Base-by-base conservation (phyloP, 2,113 vertebrate genomes). In the Lota lota region DNA sequence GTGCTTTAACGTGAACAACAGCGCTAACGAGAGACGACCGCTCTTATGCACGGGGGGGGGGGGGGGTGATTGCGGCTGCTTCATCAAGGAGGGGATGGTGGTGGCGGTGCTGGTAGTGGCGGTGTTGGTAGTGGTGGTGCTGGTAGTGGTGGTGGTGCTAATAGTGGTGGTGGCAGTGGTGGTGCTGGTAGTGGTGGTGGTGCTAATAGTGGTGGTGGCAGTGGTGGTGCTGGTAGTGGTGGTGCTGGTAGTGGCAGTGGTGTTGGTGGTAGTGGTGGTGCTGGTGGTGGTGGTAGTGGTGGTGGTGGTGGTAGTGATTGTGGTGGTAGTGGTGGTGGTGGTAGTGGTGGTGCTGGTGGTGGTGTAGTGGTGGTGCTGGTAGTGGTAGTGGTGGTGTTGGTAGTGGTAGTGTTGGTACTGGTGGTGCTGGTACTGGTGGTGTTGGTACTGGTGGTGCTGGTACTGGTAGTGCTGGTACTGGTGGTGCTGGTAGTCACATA, bases 21-120 rank as follows among this genome's bases (percentile, higher is more conserved):
- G 54, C 61, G 61, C 77, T 88, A 90, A 93, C 89, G 83, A 91
- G 82, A 78, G 74, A 80, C 64, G 86, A 88, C 76, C 76, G 19
- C 80, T 77, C 85, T 8, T 14, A 14, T 86, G 86, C 66, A 67
- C 50, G 17, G 66, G 68, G 66, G 40, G 28, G 28, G 3, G 3
- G 28, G 40, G 40, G 6, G 7, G 80, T 73, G 82, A 88, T 89
- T 91, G 88, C 77, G 68, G 71, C 67, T 21, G 81, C 82, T 84
- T 87, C 83, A 75, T 85, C 85, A 84, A 78, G 40, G 40, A 47
- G 40, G 12, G 40, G 40, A 14, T 47, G 40, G 40, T 12, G 40
- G 12, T 47, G 10, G 28, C 7, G 28, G 28, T 33, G 28, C 3
- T 33, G 28, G 40, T 47, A 8, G 40, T 14, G 40, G 40, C 10